Evolutionary conservation across 1,140 invertebrate species (phyloP), one percentile per base, ranked within the genome.

Genomic region (Teleopsis dalmanni): DNA sequence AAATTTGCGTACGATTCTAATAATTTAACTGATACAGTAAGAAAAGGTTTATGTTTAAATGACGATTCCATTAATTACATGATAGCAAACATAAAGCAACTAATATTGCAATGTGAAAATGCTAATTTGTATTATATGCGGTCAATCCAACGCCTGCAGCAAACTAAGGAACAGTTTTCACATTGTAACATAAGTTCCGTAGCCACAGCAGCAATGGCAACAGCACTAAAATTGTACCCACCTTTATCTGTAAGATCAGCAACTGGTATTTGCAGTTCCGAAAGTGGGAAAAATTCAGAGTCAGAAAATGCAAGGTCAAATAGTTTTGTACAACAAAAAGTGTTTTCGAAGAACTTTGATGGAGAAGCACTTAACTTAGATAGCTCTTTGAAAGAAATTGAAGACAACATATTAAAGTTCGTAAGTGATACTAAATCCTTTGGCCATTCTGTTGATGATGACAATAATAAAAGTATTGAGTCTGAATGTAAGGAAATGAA

Each of bases 71-170:
- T 29, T 21, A 5, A 46, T 16, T 36, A 14, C 11, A 46, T 19
- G 13, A 19, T 35, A 22, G 4, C 23, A 11, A 22, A 42, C 7
- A 3, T 42, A 13, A 26, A 19, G n/a, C 23, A 26, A 33, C 29
- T 45, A n/a, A 29, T n/a, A 27, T 29, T 13, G 7, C 42, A 45
- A 45, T 31, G 42, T 29, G 29, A 25, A 3, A 45, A 13, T 21
- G 42, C 42, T 14, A 29, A 45, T 13, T 3, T 45, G 10, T 45
- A 34, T 14, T 45, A 33, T 19, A 27, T 31, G 25, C 42, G 42
- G 6, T 13, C 27, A 11, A 31, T 45, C 26, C 13, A n/a, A 8
- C 42, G 42, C 4, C 27, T 33, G 40, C n/a, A 42, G 4, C 11
- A 16, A 18, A 19, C 10, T 21, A 11, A 8, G n/a, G 19, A 3